Base-by-base conservation (phyloP, 2,888 invertebrate genomes). In the Caenorhabditis imperialis region DNA sequence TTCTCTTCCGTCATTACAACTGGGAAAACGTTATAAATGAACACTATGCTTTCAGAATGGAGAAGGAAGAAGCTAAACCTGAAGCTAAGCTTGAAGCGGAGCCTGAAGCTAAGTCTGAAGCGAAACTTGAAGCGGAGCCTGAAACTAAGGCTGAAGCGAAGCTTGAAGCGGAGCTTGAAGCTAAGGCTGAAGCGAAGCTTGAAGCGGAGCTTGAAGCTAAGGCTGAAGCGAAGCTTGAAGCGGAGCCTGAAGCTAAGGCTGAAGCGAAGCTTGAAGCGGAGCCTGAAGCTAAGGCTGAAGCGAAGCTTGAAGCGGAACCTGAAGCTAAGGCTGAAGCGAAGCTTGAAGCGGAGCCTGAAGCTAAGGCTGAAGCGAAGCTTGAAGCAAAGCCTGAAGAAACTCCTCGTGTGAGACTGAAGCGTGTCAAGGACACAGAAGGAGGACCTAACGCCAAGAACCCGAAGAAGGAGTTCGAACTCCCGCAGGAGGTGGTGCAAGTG, bases 371-470 rank as follows among this genome's bases (percentile, higher is more conserved):
- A 3, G 3, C 40, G 6, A 50, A 50, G 25, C 60, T 50, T 22
- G 7, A 25, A 10, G 33, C 50, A 20, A 25, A n/a, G 7, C 40
- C n/a, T n/a, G n/a, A n/a, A n/a, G n/a, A n/a, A n/a, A n/a, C n/a
- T n/a, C n/a, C n/a, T n/a, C n/a, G n/a, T n/a, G n/a, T n/a, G n/a
- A n/a, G n/a, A n/a, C n/a, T n/a, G n/a, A n/a, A n/a, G n/a, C n/a
- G n/a, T n/a, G n/a, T n/a, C 22, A 22, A 57, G 45, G 14, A 12
- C 10, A 1, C 20, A 48, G n/a, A 45, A 45, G 7, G 57, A 57
- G 18, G 57, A 57, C 3, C 45, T n/a, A 18, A 48, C 40, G 48
- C 48, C 60, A 27, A n/a, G n/a, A n/a, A n/a, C n/a, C n/a, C 30
- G 30, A 10, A 30, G 10, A 30, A 30, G 30, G 10, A 30, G 10